Evolutionary conservation across 2,797 vertebrate species (phyloP).

Genomic region (Xiphorhynchus erythropygius): DNA sequence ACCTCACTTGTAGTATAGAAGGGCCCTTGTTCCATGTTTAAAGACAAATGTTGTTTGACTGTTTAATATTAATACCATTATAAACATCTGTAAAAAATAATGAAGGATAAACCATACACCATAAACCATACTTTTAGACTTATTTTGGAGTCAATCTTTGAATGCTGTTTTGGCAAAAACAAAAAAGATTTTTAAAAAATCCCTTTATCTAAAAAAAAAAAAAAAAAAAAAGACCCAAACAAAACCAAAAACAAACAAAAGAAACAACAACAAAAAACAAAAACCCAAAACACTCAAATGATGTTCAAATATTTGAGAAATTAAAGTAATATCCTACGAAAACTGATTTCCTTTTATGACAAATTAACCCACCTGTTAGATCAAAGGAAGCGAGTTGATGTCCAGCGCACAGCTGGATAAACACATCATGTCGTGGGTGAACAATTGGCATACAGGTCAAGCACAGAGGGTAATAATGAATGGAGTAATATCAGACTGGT

Average conservation of each 20-base stretch:
- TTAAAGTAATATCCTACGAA: not conserved
- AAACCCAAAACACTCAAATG: not conserved
- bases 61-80: not conserved
- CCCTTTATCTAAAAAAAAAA: not conserved
- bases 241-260: no score
- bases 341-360: not conserved
- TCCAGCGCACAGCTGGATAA: not conserved
- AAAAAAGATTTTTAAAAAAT: not conserved
- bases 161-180: not conserved
- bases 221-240: not conserved
- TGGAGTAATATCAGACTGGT: not conserved
- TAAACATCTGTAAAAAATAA: not conserved
- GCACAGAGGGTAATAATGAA: not conserved
- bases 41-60: not conserved
- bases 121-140: not conserved
- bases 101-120: not conserved
- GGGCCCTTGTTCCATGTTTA: not conserved
- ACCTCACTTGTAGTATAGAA: not conserved
- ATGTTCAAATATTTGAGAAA: not conserved
- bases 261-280: not conserved
- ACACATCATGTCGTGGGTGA: not conserved
- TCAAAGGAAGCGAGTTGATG: not conserved
- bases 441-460: not conserved
- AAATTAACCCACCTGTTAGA: not conserved
- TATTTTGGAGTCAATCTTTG: not conserved